Evolutionary conservation across 2,797 vertebrate genomes (phyloP).

Genomic region (Tiaroga cobitis): DNA sequence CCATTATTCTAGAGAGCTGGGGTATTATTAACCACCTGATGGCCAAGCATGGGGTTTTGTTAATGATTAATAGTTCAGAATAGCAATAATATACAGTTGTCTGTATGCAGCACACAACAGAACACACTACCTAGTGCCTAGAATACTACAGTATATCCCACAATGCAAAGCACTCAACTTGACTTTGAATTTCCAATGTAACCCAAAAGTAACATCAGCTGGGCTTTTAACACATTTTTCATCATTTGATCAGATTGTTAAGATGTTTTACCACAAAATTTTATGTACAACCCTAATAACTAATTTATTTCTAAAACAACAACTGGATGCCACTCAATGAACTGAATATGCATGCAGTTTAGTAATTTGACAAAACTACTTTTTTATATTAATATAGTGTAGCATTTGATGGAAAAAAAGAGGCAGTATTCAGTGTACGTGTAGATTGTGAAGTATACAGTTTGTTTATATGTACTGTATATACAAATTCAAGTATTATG

Average conservation of each 20-base stretch:
- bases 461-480: neutral
- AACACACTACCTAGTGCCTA: neutral
- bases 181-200: neutral
- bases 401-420: neutral
- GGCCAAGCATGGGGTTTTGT: neutral
- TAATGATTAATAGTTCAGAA: neutral
- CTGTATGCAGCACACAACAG: neutral
- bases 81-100: neutral
- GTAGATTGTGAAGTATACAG: neutral
- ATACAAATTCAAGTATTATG: neutral
- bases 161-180: neutral
- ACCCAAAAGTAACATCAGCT: neutral
- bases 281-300: neutral
- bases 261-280: neutral
- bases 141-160: neutral
- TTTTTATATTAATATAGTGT: neutral
- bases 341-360: neutral
- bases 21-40: conserved; percentile 35
- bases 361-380: neutral
- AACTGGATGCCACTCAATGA: too few relatives aligned
- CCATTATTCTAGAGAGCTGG: conserved; percentile 44
- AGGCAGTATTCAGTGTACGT: neutral
- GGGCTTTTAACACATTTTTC: neutral
- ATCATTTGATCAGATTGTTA: neutral
- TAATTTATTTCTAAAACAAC: neutral